Evolutionary conservation across 2,113 vertebrate genomes (phyloP).

Genomic region (Cheilinus undulatus): DNA sequence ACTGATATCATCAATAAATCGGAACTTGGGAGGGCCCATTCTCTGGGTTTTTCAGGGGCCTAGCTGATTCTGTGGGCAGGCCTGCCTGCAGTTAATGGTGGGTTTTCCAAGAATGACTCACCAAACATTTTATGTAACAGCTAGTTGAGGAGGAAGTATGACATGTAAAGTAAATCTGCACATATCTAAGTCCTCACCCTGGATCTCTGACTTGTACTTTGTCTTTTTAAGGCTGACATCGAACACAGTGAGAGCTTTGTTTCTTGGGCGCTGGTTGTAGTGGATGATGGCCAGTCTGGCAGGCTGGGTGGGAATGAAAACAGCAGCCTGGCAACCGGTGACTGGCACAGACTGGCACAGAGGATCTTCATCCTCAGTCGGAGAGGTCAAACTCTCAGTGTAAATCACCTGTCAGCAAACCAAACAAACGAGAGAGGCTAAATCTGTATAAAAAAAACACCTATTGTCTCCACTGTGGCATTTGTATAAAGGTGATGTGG

Average conservation of each 20-base stretch:
- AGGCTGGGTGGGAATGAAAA: slow-evolving; percentile 79
- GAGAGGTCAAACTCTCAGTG: slow-evolving; percentile 66
- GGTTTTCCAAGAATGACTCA: slow-evolving; percentile 11
- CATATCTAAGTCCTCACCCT: slow-evolving; percentile 63
- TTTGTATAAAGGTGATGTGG: neutral
- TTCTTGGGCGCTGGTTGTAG: neutral
- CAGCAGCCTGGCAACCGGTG: slow-evolving; percentile 62
- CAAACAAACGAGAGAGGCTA: neutral
- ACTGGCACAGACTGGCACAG: slow-evolving; percentile 68
- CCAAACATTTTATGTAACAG: neutral
- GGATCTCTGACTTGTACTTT: slow-evolving; percentile 71
- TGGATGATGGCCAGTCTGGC: slow-evolving; percentile 78
- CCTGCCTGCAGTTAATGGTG: neutral
- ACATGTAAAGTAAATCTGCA: slow-evolving; percentile 8
- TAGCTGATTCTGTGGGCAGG: too few species aligned
- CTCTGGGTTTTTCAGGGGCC: too few species aligned
- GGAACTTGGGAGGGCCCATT: too few species aligned
- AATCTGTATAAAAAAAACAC: neutral
- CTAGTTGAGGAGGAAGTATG: neutral
- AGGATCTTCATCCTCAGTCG: slow-evolving; percentile 68
- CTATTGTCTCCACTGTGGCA: neutral
- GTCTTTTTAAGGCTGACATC: slow-evolving; percentile 76
- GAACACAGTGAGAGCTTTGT: slow-evolving; percentile 71
- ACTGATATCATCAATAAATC: too few species aligned
- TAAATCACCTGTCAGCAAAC: slow-evolving; percentile 73